These are phyloP conservation scores for Pangasianodon hypophthalmus DNA, from an alignment of 2,113 vertebrate species.

Conservation along the genomic window DNA sequence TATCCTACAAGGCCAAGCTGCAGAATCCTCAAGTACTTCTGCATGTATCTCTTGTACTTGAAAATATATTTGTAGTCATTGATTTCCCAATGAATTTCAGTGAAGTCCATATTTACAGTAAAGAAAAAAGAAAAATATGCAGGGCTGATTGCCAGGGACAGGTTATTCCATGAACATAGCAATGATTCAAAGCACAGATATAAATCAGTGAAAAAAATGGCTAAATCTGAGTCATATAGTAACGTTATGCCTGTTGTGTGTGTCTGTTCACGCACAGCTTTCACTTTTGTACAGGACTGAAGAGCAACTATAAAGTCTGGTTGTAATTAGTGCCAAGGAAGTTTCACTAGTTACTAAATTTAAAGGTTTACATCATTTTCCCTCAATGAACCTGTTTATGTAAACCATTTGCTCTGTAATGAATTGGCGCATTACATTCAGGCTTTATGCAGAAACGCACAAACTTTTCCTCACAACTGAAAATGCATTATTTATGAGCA, in stretches of 20 bases:
- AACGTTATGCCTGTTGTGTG: background rate
- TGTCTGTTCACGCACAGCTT: background rate
- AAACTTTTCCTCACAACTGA: background rate
- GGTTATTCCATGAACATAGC: no score
- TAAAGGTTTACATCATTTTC: conserved; percentile 1
- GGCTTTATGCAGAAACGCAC: background rate
- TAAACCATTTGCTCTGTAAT: background rate
- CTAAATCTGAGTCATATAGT: no score
- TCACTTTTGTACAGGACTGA: background rate
- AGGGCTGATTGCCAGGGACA: no score
- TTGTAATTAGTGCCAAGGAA: background rate
- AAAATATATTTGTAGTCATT: background rate
- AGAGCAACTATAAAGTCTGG: background rate
- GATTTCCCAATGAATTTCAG: background rate
- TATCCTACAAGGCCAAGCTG: background rate
- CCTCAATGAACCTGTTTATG: background rate
- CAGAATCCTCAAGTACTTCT: background rate
- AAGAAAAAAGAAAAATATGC: no score
- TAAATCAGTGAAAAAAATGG: no score
- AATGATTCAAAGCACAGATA: no score
- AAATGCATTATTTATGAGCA: background rate
- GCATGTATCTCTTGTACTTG: background rate
- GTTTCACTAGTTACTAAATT: background rate
- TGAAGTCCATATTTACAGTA: background rate
- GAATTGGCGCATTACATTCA: background rate